phyloP scores from a whole-genome alignment of 2,113 vertebrate species.

The Glareola pratincola region DNA sequence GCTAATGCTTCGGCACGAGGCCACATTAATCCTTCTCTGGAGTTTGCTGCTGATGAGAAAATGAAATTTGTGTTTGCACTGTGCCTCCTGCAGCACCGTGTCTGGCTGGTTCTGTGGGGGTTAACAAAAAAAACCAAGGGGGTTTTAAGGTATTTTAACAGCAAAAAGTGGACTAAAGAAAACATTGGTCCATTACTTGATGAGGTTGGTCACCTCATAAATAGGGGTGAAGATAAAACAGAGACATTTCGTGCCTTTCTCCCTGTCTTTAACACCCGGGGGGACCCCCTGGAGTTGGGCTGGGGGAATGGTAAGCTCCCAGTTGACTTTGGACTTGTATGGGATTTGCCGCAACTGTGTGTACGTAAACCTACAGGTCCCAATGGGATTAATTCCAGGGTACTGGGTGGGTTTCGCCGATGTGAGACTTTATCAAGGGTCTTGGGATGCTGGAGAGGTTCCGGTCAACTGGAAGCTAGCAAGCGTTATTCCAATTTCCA shows the following conservation, averaged over 20 bases:
- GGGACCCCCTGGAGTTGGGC: not conserved
- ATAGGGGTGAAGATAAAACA: not conserved
- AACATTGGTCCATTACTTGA: no score
- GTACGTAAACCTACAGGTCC: rapidly evolving
- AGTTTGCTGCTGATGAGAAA: not conserved
- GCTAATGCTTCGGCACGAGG: not conserved
- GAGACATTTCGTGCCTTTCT: not conserved
- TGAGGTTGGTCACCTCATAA: not conserved
- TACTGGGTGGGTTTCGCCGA: not conserved
- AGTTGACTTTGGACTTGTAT: not conserved
- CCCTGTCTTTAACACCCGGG: no score
- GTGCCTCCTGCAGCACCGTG: not conserved
- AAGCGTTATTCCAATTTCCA: not conserved
- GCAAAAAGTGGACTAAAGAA: not conserved
- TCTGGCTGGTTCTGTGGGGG: not conserved
- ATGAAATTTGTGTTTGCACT: rapidly evolving
- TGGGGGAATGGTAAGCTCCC: not conserved
- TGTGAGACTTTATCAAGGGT: not conserved
- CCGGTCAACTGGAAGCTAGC: not conserved
- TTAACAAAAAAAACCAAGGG: no score
- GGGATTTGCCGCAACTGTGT: not conserved
- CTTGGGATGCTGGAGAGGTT: not conserved
- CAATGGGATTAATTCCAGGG: not conserved
- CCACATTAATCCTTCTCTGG: not conserved
- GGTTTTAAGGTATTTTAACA: not conserved